A percentile compares a stretch with the other conserved stretches of the same genome.
Conservation (phyloP, 2,113 vertebrate species). For the Tenebrosternarchus preto region DNA sequence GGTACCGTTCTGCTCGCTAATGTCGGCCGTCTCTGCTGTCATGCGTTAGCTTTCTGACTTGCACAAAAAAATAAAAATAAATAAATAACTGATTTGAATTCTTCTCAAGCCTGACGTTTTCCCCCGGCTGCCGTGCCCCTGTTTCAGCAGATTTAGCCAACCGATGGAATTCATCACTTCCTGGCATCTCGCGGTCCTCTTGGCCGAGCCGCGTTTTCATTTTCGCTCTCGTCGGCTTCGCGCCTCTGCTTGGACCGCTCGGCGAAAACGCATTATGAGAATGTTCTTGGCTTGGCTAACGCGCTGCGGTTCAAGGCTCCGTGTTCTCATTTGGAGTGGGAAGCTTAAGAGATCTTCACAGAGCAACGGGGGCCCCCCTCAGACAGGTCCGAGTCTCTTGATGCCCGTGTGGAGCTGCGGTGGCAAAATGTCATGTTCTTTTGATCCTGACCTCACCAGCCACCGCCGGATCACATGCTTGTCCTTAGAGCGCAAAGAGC, state of each 20-base stretch:
- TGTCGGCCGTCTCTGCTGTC: not conserved
- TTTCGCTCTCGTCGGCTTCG: not conserved
- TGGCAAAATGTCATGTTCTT: conserved; percentile 44
- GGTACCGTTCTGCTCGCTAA: not conserved
- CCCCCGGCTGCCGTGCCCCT: conserved; percentile 67
- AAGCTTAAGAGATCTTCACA: conserved; percentile 1
- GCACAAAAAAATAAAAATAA: too few relatives aligned
- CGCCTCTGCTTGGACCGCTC: not conserved
- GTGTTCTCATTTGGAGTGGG: conserved; percentile 30
- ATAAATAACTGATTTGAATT: conserved; percentile 3
- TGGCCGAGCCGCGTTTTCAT: not conserved
- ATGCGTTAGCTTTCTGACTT: not conserved
- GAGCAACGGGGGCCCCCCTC: conserved; percentile 19
- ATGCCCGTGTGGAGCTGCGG: not conserved
- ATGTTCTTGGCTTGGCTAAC: conserved; percentile 14
- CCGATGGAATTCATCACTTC: conserved; percentile 73
- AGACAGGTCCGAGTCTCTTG: conserved; percentile 2
- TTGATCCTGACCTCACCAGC: conserved; percentile 47
- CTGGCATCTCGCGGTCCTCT: conserved; percentile 61
- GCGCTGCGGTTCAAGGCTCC: conserved; percentile 2
- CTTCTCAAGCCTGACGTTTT: conserved; percentile 64
- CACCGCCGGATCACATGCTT: conserved; percentile 38
- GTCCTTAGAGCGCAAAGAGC: conserved; percentile 28
- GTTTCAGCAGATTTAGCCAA: conserved; percentile 63
- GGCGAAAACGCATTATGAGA: not conserved